Conservation (phyloP, 2,113 vertebrate genomes). For the Atrichornis clamosus region DNA sequence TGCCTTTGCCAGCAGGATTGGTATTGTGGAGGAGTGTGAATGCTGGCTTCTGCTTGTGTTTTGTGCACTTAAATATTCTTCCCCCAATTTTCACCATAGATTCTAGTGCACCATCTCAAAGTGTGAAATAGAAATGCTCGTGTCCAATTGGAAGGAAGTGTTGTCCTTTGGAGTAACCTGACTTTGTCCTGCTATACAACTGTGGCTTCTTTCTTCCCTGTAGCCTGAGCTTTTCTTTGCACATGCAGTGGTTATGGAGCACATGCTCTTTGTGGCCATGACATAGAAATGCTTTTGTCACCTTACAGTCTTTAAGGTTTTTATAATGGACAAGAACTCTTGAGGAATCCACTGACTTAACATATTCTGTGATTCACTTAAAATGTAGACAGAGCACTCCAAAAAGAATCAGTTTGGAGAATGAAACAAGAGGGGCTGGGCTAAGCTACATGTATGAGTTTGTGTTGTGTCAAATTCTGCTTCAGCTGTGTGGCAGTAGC, state of each 20-base stretch:
- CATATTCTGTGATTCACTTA: background rate
- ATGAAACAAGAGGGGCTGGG: background rate
- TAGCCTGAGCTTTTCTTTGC: background rate
- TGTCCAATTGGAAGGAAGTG: background rate
- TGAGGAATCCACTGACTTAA: background rate
- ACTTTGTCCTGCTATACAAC: background rate
- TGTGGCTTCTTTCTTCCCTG: background rate
- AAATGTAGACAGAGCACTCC: background rate
- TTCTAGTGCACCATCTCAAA: background rate
- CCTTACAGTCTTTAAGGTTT: background rate
- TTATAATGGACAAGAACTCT: background rate
- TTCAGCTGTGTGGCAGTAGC: background rate
- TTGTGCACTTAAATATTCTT: background rate
- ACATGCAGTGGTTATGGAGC: background rate
- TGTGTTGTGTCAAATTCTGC: background rate
- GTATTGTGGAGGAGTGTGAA: background rate
- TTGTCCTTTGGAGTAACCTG: background rate
- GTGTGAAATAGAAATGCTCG: fast-evolving
- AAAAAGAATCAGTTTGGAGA: background rate
- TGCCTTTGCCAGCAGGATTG: background rate
- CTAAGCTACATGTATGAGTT: background rate
- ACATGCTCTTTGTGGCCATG: fast-evolving
- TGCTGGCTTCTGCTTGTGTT: background rate
- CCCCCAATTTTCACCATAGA: fast-evolving
- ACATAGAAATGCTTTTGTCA: background rate